These are phyloP conservation scores for Melanerpes formicivorus DNA, from an alignment of 2,113 vertebrate genomes.

Conservation along the genomic window DNA sequence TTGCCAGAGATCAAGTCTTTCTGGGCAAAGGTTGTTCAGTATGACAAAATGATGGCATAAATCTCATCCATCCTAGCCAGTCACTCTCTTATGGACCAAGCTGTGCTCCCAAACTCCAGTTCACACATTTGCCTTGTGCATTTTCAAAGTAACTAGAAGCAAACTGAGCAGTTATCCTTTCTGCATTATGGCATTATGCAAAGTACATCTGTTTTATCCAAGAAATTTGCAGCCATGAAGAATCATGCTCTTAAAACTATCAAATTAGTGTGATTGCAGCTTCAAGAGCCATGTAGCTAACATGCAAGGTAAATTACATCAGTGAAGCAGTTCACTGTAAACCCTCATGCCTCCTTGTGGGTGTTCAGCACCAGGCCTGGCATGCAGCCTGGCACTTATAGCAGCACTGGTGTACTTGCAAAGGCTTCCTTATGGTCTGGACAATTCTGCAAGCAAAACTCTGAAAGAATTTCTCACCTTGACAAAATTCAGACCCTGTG, in stretches of 20 bases:
- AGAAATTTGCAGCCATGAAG: background rate
- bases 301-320: background rate
- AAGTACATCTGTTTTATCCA: background rate
- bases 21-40: background rate
- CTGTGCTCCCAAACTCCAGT: background rate
- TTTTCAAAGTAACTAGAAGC: background rate
- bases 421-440: background rate
- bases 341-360: background rate
- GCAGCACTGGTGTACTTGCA: background rate
- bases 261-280: background rate
- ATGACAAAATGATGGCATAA: background rate
- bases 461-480: background rate
- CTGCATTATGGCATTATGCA: background rate
- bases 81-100: background rate
- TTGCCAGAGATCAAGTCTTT: background rate
- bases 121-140: background rate
- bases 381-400: accelerated
- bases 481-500: background rate
- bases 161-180: background rate
- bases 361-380: background rate
- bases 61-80: background rate
- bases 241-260: background rate
- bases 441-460: background rate
- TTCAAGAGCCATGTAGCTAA: background rate
- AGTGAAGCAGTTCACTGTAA: background rate